Evolutionary conservation across 2,888 invertebrate genomes (phyloP), one percentile per base, ranked within the genome.

Genomic region (Lasioglossum pauxillum): DNA sequence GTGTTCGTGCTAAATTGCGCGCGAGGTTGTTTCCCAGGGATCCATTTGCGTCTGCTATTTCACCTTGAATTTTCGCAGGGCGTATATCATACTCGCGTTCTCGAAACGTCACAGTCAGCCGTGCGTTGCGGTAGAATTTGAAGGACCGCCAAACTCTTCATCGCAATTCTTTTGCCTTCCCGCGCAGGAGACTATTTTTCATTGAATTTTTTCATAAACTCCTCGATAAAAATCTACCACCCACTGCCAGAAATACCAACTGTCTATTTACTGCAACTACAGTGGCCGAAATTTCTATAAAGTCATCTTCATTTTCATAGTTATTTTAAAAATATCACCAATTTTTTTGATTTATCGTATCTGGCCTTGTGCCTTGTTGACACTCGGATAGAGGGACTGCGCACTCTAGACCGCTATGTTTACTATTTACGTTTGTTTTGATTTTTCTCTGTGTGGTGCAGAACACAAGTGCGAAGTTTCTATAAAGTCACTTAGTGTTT

Each of bases 121-220:
- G 64, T 64, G 64, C 64, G 64, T 64, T 64, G 64, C 64, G 64
- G 64, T 64, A 64, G 64, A 64, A 64, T 64, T 64, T 64, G 64
- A 64, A 64, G 64, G 64, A 64, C 64, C 64, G 64, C 64, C 64
- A 31, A 64, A 64, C 64, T 31, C 64, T 27, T 60, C 31, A 31
- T 31, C 10, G 64, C 64, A 31, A 64, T 64, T 64, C 64, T 64
- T 64, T 31, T 31, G 27, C 64, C 64, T 64, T 27, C 60, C 16
- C 60, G 14, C 7, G 16, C 64, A 64, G 64, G 31, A 31, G 64
- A 64, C 31, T 64, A 64, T 31, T 64, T 64, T 64, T 64, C 64
- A 31, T 64, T 10, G n/a, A 64, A 64, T 31, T 64, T 46, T 64
- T 64, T 14, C 12, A 64, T 64, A 64, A 64, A 64, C n/a, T 64